Evolutionary conservation across 2,113 vertebrate genomes (phyloP), one percentile per base, ranked within the genome.

Genomic region (Gymnorhina tibicen): DNA sequence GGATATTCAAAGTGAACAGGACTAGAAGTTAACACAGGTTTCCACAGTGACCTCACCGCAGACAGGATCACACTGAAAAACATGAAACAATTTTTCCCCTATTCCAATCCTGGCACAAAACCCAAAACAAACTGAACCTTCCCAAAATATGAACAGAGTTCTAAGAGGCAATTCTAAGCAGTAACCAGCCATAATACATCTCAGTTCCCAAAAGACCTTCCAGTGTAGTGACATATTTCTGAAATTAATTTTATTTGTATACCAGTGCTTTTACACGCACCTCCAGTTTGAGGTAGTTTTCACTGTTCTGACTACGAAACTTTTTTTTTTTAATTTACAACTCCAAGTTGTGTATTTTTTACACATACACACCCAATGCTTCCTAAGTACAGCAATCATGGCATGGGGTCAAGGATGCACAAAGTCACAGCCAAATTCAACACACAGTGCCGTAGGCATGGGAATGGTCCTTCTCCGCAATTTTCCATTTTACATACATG

Each of bases 21-120:
- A 70, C 28, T 63, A 28, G 21, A 77, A 83, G 23, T 30, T 62
- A 86, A 77, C 75, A 75, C 13, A 50, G 56, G 9, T 87, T 88
- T 90, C 76, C 82, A 81, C 35, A 67, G 70, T 56, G 72, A 93
- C 87, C 77, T 80, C 79, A 79, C 41, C 27, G 13, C 55, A 52
- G 41, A 44, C 4, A 0, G 35, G 37, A 67, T 37, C 30, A 33
- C n/a, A 42, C 50, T 35, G 59, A 37, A 88, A 93, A 93, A 94
- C 32, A 33, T 46, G 47, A 90, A 80, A 93, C 82, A 74, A 4
- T 86, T 92, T 91, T 91, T 74, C 76, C 85, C 72, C 74, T 89
- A 87, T 86, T 93, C 56, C 82, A 88, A 70, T 33, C 72, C 78
- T 91, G 75, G 70, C 75, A 89, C 80, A 87, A 81, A 87, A 6